Evolutionary conservation across 2,113 vertebrate genomes (phyloP).

Genomic region (Rhombomys opimus): DNA sequence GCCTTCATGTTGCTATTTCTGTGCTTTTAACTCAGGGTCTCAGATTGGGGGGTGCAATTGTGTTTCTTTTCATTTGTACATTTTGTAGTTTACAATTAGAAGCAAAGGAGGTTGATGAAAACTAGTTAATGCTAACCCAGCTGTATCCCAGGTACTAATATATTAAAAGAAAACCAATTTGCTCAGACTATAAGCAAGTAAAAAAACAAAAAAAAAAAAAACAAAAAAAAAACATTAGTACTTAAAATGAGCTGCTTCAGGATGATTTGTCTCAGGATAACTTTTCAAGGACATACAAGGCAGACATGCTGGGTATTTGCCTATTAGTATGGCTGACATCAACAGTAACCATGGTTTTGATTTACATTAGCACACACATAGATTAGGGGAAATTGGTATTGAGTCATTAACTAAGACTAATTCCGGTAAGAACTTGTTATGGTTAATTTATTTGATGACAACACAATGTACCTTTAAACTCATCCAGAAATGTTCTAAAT

Average conservation of each 20-base stretch:
- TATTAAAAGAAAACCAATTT: conserved; percentile 56
- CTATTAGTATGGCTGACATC: conserved; percentile 48
- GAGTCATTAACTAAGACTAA: conserved; percentile 64
- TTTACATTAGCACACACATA: conserved; percentile 29
- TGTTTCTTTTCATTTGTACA: not conserved
- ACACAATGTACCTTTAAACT: conserved; percentile 30
- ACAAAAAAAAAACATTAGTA: conserved; percentile 28
- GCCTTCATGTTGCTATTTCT: not conserved
- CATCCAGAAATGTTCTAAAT: conserved; percentile 58
- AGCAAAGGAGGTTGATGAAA: not conserved
- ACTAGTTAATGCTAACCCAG: not conserved
- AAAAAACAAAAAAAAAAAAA: conserved; percentile 1
- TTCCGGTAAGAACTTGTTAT: conserved; percentile 60
- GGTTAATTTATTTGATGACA: conserved; percentile 49
- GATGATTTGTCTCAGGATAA: conserved; percentile 49
- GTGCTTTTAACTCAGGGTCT: not conserved
- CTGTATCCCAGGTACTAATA: conserved; percentile 8
- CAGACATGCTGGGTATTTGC: conserved; percentile 25
- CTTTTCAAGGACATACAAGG: conserved; percentile 46
- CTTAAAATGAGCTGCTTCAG: conserved; percentile 36
- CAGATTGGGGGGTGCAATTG: not conserved
- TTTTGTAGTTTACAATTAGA: conserved; percentile 14
- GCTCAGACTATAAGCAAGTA: conserved; percentile 49
- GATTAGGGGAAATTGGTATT: conserved; percentile 60
- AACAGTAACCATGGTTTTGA: conserved; percentile 34